phyloP scores from a whole-genome alignment of 2,888 invertebrate species.

The Cryptophagus acutangulus region DNA sequence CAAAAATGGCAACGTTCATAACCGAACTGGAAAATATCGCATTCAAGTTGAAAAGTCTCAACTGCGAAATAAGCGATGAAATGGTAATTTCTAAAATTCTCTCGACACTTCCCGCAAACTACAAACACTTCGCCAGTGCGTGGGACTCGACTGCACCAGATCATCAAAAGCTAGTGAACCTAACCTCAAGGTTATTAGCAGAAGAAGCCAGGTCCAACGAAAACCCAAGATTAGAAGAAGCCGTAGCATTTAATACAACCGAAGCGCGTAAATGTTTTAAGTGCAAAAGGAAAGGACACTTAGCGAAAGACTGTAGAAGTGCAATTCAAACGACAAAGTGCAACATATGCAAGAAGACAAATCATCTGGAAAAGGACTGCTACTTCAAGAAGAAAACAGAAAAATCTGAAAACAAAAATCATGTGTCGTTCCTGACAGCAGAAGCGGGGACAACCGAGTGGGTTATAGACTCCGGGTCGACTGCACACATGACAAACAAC shows the following conservation, averaged over 20 bases:
- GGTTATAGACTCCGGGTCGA: slow-evolving; percentile 16
- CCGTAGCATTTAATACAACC: slow-evolving; percentile 10
- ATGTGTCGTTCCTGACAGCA: neutral
- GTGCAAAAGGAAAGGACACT: slow-evolving; percentile 14
- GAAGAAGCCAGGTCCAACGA: slow-evolving; percentile 14
- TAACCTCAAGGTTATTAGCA: slow-evolving; percentile 14
- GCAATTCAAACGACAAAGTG: slow-evolving; percentile 4
- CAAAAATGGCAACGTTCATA: slow-evolving; percentile 7
- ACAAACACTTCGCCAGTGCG: slow-evolving; percentile 28
- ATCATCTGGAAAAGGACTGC: slow-evolving; percentile 14
- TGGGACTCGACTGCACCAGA: slow-evolving; percentile 15
- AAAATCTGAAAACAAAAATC: slow-evolving; percentile 1
- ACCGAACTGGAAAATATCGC: slow-evolving; percentile 18
- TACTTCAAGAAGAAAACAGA: slow-evolving; percentile 13
- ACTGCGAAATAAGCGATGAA: slow-evolving; percentile 15
- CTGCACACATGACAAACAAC: slow-evolving; percentile 17
- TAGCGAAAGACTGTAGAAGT: slow-evolving; percentile 7
- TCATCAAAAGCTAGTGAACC: slow-evolving; percentile 22
- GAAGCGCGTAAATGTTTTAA: slow-evolving; percentile 7
- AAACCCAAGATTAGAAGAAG: slow-evolving; percentile 10
- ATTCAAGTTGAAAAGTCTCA: slow-evolving; percentile 12
- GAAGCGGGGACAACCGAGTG: no score
- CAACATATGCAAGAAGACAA: slow-evolving; percentile 16
- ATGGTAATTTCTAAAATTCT: slow-evolving; percentile 19
- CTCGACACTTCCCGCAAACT: slow-evolving; percentile 34